phyloP scores from a whole-genome alignment of 2,888 invertebrate genomes.

The Liposcelis brunnea region DNA sequence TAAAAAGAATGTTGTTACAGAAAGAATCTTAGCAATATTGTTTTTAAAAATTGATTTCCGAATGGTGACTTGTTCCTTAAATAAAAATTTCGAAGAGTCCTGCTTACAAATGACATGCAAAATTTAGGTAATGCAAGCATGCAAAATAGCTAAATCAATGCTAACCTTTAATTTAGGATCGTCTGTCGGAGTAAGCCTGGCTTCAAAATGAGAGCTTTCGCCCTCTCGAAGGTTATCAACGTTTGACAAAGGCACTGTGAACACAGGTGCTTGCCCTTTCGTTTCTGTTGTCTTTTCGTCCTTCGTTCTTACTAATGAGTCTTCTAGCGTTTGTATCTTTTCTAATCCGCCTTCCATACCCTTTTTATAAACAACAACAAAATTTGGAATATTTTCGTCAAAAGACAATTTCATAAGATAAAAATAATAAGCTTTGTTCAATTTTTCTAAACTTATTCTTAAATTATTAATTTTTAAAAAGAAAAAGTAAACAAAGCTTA shows the following conservation, averaged over 20 bases:
- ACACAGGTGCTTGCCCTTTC: constrained; percentile 72
- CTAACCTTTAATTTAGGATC: constrained; percentile 66
- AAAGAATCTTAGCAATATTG: too few species aligned
- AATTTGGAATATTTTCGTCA: neutral
- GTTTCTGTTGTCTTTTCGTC: constrained; percentile 57
- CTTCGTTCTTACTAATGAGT: constrained; percentile 61
- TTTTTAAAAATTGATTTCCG: too few species aligned
- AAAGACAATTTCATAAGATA: constrained; percentile 3
- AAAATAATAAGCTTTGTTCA: constrained; percentile 9
- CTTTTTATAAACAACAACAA: constrained; percentile 26
- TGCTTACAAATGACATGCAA: neutral
- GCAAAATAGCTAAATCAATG: too few species aligned
- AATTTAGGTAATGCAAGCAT: too few species aligned
- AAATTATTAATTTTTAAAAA: neutral
- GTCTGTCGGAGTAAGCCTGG: constrained; percentile 71
- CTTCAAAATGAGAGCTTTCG: constrained; percentile 83
- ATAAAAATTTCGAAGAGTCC: neutral
- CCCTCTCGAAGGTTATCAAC: constrained; percentile 76
- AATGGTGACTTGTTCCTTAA: too few species aligned
- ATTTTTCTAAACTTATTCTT: constrained; percentile 7
- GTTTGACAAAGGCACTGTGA: constrained; percentile 75
- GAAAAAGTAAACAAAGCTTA: too few species aligned
- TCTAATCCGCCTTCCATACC: constrained; percentile 92
- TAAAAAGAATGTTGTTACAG: too few species aligned
- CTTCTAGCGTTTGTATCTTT: constrained; percentile 82